Evolutionary conservation across 2,797 vertebrate species (phyloP), one percentile per base, ranked within the genome.

Genomic region (Falco berigora): DNA sequence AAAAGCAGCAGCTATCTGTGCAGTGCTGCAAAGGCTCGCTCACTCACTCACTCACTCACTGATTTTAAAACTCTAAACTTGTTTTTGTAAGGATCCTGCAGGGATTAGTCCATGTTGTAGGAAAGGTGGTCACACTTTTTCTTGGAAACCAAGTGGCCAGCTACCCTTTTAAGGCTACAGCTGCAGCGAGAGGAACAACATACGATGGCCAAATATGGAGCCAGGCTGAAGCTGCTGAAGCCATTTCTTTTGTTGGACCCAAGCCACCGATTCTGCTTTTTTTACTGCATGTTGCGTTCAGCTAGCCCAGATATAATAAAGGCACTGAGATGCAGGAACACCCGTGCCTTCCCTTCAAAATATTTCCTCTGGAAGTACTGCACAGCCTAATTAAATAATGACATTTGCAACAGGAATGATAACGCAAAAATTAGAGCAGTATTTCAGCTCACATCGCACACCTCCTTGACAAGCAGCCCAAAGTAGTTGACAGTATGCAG

Each of bases 341-440:
- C 46, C 92, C 40, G 13, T 76, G 90, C 86, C 91, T 97, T 93
- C 84, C 91, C 89, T 96, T 97, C 92, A 90, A 92, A 97, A 87
- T 77, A 91, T 83, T 97, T 97, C 96, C 95, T 91, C 92, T 96
- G 84, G 93, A 98, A 97, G 88, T 62, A 96, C 14, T 4, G 86
- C 46, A 24, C 80, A 76, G 94, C 87, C 96, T 97, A 97, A 98
- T 97, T 97, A 97, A 97, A 96, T 96, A 96, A 96, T 88, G 85
- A 84, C 94, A 92, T 74, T 78, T 97, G 94, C 92, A 96, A 86
- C 55, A 74, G 92, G 95, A 96, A 94, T 77, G 59, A 92, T 93
- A 93, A 96, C n/a, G 40, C 88, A 95, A 95, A 97, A 97, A 97
- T 93, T 50, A 94, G 94, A 97, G 83, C 92, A 93, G 90, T 73